Base-by-base conservation (phyloP, 2,888 invertebrate genomes). In the Torymus aiolomorphi region DNA sequence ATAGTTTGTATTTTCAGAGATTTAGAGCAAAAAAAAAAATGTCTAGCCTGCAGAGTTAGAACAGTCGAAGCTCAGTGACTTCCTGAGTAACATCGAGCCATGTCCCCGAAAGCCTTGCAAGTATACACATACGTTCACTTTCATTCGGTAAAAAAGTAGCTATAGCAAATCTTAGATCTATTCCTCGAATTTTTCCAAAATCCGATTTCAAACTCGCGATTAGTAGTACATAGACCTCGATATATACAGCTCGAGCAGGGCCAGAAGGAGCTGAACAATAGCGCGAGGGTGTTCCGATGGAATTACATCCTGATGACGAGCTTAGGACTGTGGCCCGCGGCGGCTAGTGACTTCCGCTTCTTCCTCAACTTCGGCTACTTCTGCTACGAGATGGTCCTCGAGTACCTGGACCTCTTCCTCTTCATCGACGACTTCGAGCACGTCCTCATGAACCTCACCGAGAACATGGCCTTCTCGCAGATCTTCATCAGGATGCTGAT, bases 381-480 rank as follows among this genome's bases (percentile, higher is more conserved):
- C 51, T 80, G 83, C n/a, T 86, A 85, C 57, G 84, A 86, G n/a
- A 86, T 88, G 86, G 18, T 85, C 10, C 76, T 87, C 51, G 88
- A 88, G 65, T 88, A 88, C 51, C 16, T 87, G 11, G 87, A 88
- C 70, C 75, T 87, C 8, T 84, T 84, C 67, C 66, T 88, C 1
- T 85, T 84, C 56, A 84, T 87, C 11, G 82, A 76, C 12, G 78
- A 87, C 62, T 80, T 88, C 0, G 88, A 88, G 63, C 85, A 86
- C 57, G 85, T 88, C 5, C 82, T 88, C 0, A 85, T 86, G 84
- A 88, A 87, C 80, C 82, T 88, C 42, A 86, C 87, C 2, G 87
- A 88, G 69, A 87, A 87, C 75, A 84, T 87, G 82, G 86, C 86
- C 3, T 88, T 88, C 69, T 84, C 87, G 0, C 85, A 86, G 66